Evolutionary conservation across 2,888 invertebrate species (phyloP).

Genomic region (Bombyx huttoni): DNA sequence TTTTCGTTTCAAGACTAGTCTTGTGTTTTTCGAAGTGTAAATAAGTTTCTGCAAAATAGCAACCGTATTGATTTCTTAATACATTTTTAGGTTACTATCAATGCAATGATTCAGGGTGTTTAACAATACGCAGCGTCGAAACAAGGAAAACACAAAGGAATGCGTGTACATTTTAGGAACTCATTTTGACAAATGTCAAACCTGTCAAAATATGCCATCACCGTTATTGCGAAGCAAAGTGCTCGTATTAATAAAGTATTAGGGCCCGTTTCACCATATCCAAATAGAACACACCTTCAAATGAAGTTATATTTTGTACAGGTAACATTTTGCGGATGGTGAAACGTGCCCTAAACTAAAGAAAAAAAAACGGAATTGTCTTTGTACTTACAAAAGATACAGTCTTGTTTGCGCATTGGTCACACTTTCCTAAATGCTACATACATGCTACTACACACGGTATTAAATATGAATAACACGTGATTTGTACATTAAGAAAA

Average conservation of each 20-base stretch:
- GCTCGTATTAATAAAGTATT: background rate
- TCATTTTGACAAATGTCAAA: background rate
- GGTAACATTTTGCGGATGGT: no score
- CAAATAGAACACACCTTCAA: background rate
- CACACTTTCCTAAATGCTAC: constrained; percentile 29
- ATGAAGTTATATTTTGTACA: no score
- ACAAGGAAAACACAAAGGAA: no score
- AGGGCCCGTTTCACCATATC: background rate
- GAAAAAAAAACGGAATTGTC: background rate
- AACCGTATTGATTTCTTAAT: no score
- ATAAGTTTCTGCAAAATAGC: no score
- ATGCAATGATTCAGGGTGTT: no score
- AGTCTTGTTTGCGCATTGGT: constrained; percentile 65
- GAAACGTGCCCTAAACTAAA: background rate
- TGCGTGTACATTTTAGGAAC: no score
- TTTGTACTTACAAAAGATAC: constrained; percentile 62
- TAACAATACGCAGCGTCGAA: no score
- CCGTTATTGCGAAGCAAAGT: background rate
- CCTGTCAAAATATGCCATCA: background rate
- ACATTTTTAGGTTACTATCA: no score
- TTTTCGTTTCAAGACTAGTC: no score
- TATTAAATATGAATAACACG: background rate
- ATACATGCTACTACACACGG: constrained; percentile 9
- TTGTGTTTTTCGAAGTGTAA: no score
- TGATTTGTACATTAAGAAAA: no score